A percentile compares a stretch with the other conserved stretches of the same genome.
phyloP scores from a whole-genome alignment of 2,888 invertebrate genomes.

The Rhopalosiphum nymphaeae region DNA sequence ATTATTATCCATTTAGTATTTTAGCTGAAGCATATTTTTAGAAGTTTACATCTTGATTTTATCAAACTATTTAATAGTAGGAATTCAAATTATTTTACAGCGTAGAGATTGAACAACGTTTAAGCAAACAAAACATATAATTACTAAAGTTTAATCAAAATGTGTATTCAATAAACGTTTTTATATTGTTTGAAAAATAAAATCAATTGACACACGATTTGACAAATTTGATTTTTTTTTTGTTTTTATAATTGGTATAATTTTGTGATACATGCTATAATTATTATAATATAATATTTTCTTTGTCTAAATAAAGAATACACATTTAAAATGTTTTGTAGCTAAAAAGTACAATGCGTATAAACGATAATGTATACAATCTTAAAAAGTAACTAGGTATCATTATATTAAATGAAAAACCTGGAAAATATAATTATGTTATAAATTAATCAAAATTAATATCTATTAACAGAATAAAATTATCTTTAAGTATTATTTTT shows the following conservation, averaged over 20 bases:
- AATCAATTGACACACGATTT: not conserved
- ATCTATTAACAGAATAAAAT: not conserved
- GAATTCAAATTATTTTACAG: not conserved
- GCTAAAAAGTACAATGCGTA: not conserved
- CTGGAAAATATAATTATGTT: not conserved
- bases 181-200: not conserved
- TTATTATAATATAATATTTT: not conserved
- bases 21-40: not conserved
- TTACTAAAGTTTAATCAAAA: constrained; percentile 23
- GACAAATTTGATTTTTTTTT: not conserved
- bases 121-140: not conserved
- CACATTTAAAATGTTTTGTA: not conserved
- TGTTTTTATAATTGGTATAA: not conserved
- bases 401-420: not conserved
- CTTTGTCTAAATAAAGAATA: not conserved
- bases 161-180: not conserved
- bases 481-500: not conserved
- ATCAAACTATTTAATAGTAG: constrained; percentile 9
- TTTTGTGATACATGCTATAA: not conserved
- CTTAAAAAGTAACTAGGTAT: not conserved
- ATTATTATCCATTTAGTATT: not conserved
- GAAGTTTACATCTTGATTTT: constrained; percentile 8
- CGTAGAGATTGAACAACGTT: not conserved
- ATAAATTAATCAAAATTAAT: not conserved
- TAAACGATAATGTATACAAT: not conserved